Percentiles rank a stretch among this genome's conserved stretches.
Evolutionary conservation across 2,113 vertebrate genomes (phyloP).

Genomic region (Campylomormyrus tamandua): DNA sequence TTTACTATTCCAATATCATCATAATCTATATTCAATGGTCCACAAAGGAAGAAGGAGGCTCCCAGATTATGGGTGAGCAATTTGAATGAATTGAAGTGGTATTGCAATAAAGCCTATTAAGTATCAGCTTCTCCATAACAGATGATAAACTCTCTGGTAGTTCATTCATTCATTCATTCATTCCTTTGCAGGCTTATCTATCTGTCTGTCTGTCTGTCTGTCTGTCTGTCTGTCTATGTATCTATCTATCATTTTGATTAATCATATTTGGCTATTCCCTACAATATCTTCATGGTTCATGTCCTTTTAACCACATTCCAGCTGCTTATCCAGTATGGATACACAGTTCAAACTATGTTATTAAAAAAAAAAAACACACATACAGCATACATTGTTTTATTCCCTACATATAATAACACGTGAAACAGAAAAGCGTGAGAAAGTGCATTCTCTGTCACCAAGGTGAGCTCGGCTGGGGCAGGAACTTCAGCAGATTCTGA

Average conservation of each 20-base stretch:
- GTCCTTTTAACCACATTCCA: background rate
- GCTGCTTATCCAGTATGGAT: background rate
- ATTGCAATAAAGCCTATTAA: conserved; percentile 17
- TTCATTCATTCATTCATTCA: background rate
- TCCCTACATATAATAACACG: background rate
- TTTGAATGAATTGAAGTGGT: conserved; percentile 10
- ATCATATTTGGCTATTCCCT: background rate
- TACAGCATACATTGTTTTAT: background rate
- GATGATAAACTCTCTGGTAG: conserved; percentile 12
- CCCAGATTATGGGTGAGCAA: conserved; percentile 11
- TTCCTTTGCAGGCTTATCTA: background rate
- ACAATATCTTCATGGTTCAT: background rate
- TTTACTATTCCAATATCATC: conserved; percentile 17
- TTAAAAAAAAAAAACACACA: background rate
- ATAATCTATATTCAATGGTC: conserved; percentile 23
- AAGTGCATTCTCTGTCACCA: background rate
- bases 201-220: background rate
- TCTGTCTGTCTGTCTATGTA: no score
- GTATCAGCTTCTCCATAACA: background rate
- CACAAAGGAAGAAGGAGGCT: conserved; percentile 8
- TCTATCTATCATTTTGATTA: background rate
- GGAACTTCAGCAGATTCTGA: background rate
- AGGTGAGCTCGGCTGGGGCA: background rate
- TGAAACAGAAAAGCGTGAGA: background rate
- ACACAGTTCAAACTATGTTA: background rate